Evolutionary conservation across 2,797 vertebrate genomes (phyloP).

Genomic region (Scomberomorus guttatus): DNA sequence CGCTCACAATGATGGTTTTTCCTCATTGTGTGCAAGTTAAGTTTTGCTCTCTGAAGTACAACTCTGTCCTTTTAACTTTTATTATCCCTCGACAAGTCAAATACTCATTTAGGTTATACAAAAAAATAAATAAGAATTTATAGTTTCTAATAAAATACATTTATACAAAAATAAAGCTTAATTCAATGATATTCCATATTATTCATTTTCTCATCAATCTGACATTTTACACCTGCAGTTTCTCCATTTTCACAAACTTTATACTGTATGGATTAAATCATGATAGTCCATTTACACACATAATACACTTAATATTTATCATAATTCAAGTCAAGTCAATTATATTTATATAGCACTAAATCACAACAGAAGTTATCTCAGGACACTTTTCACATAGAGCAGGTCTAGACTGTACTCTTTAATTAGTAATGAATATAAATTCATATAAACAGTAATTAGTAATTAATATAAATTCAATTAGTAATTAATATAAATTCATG

Average conservation of each 20-base stretch:
- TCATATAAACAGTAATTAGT: no score
- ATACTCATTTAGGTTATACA: background rate
- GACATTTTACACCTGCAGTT: background rate
- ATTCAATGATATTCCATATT: background rate
- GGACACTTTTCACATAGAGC: no score
- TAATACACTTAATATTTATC: no score
- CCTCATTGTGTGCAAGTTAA: constrained; percentile 1
- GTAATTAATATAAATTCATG: background rate
- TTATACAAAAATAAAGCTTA: background rate
- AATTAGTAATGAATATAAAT: no score
- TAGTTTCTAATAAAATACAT: background rate
- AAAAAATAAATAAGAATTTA: background rate
- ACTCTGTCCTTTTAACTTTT: background rate
- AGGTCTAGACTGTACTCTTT: no score
- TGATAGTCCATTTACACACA: background rate
- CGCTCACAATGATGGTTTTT: constrained; percentile 39
- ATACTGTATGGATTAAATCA: background rate
- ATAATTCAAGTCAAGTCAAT: no score
- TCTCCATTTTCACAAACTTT: background rate
- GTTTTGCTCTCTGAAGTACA: background rate
- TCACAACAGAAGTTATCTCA: no score
- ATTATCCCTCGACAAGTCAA: background rate
- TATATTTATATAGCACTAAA: no score
- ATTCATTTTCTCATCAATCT: background rate
- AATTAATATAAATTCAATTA: no score